These are phyloP conservation scores for Perca flavescens DNA, from an alignment of 2,113 vertebrate genomes.

Conservation along the genomic window DNA sequence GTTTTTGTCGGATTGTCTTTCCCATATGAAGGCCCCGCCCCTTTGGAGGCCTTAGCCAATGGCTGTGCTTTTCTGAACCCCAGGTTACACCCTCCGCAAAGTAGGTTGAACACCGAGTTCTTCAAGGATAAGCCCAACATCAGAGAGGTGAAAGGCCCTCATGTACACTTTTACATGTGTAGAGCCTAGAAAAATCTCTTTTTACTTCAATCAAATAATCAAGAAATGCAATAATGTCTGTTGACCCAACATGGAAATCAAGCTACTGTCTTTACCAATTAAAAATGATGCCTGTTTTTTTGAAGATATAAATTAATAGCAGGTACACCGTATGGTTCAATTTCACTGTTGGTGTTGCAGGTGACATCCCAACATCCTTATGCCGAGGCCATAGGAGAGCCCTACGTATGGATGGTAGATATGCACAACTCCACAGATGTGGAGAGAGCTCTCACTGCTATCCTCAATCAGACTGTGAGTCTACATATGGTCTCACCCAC, in stretches of 20 bases:
- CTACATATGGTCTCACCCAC: too few species aligned
- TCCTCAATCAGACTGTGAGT: conserved; percentile 91
- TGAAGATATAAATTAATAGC: background rate
- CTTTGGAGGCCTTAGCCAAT: conserved; percentile 96
- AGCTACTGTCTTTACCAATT: background rate
- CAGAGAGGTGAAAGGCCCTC: conserved; percentile 89
- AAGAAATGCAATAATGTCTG: background rate
- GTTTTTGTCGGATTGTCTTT: conserved; percentile 97
- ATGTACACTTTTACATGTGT: background rate
- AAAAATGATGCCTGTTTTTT: background rate
- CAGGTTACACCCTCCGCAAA: conserved; percentile 94
- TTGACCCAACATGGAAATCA: background rate
- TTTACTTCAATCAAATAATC: background rate
- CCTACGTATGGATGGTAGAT: conserved; percentile 93
- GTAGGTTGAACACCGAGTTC: conserved; percentile 98
- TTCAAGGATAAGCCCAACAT: conserved; percentile 98
- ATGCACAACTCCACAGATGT: conserved; percentile 89
- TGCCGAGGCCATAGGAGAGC: conserved; percentile 92
- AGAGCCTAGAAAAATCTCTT: background rate
- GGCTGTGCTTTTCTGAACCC: conserved; percentile 97
- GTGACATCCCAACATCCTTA: conserved; percentile 94
- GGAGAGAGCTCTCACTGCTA: conserved; percentile 89
- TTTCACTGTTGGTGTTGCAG: conserved; percentile 68
- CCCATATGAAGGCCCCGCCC: conserved; percentile 96
- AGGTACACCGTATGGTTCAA: background rate